Evolutionary conservation across 2,113 vertebrate genomes (phyloP).

Genomic region (Andinoacara biseriatus): DNA sequence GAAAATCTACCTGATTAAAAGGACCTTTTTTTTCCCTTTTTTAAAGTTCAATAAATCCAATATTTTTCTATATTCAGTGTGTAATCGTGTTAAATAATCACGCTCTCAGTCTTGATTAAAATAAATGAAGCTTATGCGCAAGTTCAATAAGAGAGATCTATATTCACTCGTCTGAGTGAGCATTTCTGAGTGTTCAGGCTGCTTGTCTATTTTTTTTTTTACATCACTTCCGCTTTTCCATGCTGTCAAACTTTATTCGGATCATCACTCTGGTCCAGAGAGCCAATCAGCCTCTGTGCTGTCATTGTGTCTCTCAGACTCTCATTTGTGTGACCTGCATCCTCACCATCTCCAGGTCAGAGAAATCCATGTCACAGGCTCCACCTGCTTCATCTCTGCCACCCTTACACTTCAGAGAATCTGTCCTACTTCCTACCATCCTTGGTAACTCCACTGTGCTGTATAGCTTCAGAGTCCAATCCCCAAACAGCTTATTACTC

Average conservation of each 20-base stretch:
- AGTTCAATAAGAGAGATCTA: neutral
- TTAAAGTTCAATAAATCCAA: neutral
- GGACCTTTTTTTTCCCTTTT: neutral
- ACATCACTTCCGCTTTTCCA: neutral
- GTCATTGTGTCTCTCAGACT: neutral
- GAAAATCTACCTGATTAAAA: neutral
- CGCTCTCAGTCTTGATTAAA: neutral
- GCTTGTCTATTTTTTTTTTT: neutral
- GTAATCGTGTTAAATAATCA: conserved; percentile 7
- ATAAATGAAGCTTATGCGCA: neutral
- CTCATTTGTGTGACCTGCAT: neutral
- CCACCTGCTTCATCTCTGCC: neutral
- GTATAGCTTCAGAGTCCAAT: neutral
- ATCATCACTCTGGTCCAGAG: neutral
- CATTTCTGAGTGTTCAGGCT: neutral
- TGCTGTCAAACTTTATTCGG: neutral
- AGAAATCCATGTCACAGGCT: neutral
- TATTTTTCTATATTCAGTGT: neutral
- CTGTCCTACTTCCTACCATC: neutral
- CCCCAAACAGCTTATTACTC: neutral
- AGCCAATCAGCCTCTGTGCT: neutral
- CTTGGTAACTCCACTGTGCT: neutral
- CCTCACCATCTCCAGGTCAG: neutral
- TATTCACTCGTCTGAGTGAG: neutral
- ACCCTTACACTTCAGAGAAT: neutral